These are phyloP conservation scores for Cyclargus thomasi DNA, from an alignment of 1,140 invertebrate genomes.

Conservation along the genomic window DNA sequence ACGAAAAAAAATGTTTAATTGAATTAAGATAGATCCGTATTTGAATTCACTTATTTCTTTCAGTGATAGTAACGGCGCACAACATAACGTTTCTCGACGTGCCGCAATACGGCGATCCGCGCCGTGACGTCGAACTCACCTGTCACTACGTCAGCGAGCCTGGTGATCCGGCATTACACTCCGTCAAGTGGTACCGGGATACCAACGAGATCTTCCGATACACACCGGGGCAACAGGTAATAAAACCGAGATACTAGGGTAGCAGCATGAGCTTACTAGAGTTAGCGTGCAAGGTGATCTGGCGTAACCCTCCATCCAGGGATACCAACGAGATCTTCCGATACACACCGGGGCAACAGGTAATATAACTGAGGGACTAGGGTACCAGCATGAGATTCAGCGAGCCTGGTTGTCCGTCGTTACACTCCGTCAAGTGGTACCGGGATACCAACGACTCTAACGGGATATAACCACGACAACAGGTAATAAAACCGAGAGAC, in stretches of 20 bases:
- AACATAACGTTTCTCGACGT: conserved; percentile 66
- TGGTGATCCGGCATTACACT: conserved; percentile 53
- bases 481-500: conserved; percentile 30
- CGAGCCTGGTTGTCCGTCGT: conserved; percentile 39
- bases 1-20: too few relatives aligned
- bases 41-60: conserved; percentile 26
- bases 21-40: too few relatives aligned
- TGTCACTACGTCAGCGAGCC: conserved; percentile 57
- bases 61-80: conserved; percentile 63
- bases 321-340: conserved; percentile 63
- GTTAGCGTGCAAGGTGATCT: too few relatives aligned
- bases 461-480: conserved; percentile 64
- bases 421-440: conserved; percentile 69
- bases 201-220: conserved; percentile 66
- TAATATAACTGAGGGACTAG: conserved; percentile 20
- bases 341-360: conserved; percentile 65
- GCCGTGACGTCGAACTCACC: conserved; percentile 45
- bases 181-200: conserved; percentile 65
- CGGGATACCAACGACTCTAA: conserved; percentile 61
- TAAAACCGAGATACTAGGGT: background rate
- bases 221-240: conserved; percentile 61
- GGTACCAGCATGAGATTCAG: too few relatives aligned
- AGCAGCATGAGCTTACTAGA: background rate
- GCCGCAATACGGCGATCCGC: conserved; percentile 55
- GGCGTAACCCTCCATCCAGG: too few relatives aligned